Conservation (phyloP, 2,797 vertebrate genomes). For the Apogon talboti region DNA sequence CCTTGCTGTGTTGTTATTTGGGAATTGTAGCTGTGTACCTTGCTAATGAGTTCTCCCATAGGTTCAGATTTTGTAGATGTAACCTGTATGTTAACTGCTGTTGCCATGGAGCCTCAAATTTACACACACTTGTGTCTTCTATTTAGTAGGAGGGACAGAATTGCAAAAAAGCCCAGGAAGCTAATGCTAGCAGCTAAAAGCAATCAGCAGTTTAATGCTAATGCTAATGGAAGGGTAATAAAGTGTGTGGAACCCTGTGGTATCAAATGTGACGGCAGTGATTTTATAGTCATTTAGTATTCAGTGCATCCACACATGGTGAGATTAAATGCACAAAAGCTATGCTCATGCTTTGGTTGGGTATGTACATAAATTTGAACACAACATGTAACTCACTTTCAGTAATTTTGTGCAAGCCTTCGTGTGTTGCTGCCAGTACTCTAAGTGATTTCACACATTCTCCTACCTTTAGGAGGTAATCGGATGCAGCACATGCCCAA, state of each 20-base stretch:
- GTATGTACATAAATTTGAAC: slow-evolving; percentile 13
- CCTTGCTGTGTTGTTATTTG: slow-evolving; percentile 21
- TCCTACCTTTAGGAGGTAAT: slow-evolving; percentile 64
- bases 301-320: slow-evolving; percentile 33
- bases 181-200: slow-evolving; percentile 48
- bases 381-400: slow-evolving; percentile 28
- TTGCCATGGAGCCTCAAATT: slow-evolving; percentile 42
- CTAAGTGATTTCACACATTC: slow-evolving; percentile 54
- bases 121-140: slow-evolving; percentile 26
- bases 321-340: not conserved
- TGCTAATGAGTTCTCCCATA: slow-evolving; percentile 16
- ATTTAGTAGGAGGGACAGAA: slow-evolving; percentile 36
- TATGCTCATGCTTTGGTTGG: slow-evolving; percentile 13
- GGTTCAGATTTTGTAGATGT: slow-evolving; percentile 23
- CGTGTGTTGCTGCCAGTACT: slow-evolving; percentile 12
- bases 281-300: slow-evolving; percentile 41
- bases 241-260: slow-evolving; percentile 40
- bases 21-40: slow-evolving; percentile 18
- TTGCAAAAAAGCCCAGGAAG: slow-evolving; percentile 39
- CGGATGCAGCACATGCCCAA: slow-evolving; percentile 60
- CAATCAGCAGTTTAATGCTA: slow-evolving; percentile 51
- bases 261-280: slow-evolving; percentile 9
- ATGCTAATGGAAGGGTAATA: slow-evolving; percentile 53
- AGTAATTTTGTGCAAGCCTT: slow-evolving; percentile 3
- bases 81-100: slow-evolving; percentile 14